Evolutionary conservation across 30 jellyfish, hydroid and myxozoan genomes (phyloP).

Genomic region (Hydractinia symbiolongicarpus): DNA sequence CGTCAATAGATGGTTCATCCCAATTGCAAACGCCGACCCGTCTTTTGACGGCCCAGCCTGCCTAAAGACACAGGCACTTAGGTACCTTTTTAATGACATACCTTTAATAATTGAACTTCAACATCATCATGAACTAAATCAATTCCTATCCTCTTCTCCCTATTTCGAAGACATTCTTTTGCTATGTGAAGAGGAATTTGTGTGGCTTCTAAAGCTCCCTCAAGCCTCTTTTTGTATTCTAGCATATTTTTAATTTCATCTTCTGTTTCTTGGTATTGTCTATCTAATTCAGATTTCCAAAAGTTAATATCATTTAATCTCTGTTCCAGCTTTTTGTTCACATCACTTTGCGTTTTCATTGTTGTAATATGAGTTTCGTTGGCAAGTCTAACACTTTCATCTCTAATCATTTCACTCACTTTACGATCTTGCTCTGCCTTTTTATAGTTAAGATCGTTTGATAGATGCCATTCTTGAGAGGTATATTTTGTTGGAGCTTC

Average conservation of each 20-base stretch:
- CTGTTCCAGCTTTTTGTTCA: constrained; percentile 87
- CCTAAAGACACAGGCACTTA: too few species aligned
- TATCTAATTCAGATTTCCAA: constrained; percentile 94
- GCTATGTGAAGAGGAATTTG: constrained; percentile 85
- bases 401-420: constrained; percentile 81
- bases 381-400: constrained; percentile 76
- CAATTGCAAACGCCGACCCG: too few species aligned
- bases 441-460: constrained; percentile 69
- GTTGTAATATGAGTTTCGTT: constrained; percentile 86
- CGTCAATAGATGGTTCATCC: too few species aligned
- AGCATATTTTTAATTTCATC: constrained; percentile 68
- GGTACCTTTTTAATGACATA: background rate
- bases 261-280: constrained; percentile 79
- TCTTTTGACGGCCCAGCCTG: too few species aligned
- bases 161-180: constrained; percentile 73
- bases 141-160: constrained; percentile 61
- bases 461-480: constrained; percentile 89
- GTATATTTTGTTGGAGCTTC: constrained; percentile 78
- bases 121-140: constrained; percentile 98
- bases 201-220: constrained; percentile 78
- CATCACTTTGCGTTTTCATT: constrained; percentile 88
- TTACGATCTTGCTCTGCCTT: constrained; percentile 74
- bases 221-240: constrained; percentile 75
- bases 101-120: constrained; percentile 88
- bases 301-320: constrained; percentile 63